Conservation (phyloP, 2,113 vertebrate genomes). For the Pachycephala philippinensis region DNA sequence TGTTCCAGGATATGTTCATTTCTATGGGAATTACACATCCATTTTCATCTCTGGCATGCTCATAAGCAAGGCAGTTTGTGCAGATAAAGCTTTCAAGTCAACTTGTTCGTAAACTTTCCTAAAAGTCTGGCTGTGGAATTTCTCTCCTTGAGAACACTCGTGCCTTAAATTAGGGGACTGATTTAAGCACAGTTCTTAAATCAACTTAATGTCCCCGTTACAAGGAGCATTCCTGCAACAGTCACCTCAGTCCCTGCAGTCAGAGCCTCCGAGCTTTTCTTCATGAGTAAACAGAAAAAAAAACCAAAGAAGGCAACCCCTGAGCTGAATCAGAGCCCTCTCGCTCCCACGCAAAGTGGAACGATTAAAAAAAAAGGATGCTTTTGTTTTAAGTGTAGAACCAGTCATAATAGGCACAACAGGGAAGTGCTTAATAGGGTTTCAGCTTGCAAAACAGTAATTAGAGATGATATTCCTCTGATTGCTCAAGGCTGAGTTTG, state of each 20-base stretch:
- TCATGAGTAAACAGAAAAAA: neutral
- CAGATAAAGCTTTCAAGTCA: neutral
- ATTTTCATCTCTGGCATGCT: neutral
- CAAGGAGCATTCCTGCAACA: neutral
- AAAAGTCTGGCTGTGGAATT: neutral
- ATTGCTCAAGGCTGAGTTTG: constrained; percentile 48
- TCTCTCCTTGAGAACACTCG: neutral
- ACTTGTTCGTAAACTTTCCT: neutral
- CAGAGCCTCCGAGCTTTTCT: neutral
- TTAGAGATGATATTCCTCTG: constrained; percentile 59
- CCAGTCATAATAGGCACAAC: constrained; percentile 38
- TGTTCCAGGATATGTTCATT: neutral
- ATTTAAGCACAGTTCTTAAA: neutral
- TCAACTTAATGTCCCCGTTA: neutral
- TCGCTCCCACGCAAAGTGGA: neutral
- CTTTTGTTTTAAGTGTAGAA: constrained; percentile 55
- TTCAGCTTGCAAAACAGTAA: constrained; percentile 59
- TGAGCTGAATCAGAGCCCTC: neutral
- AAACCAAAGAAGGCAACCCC: neutral
- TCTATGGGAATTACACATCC: accelerated
- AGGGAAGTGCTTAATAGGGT: constrained; percentile 57
- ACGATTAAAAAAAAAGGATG: neutral
- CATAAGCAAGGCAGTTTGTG: neutral
- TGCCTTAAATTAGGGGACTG: neutral
- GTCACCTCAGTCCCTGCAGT: neutral